Base-by-base conservation (phyloP, 1,140 invertebrate genomes). In the Euura lappo region DNA sequence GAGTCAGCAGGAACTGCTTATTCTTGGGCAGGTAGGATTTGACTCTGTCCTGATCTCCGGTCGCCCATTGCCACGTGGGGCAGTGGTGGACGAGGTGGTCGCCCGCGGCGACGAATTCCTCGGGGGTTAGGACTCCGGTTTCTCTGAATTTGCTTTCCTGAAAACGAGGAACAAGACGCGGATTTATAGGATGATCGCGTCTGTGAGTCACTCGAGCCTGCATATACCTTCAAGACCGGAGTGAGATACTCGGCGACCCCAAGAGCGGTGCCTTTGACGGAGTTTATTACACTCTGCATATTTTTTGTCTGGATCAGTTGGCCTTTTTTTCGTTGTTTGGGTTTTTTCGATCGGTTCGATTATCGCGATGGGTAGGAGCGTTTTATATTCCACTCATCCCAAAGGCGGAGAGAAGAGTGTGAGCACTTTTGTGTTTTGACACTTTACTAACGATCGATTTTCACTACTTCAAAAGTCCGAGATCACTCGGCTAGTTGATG, bases 81-180 rank as follows among this genome's bases (percentile, higher is more conserved):
- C 98, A 99, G 86, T 99, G 98, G 88, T 99, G 98, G 0, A 99
- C 98, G 42, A 99, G 87, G 86, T 99, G 98, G 87, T 99, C 99
- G 4, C 99, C 99, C 71, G 98, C 98, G 68, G 94, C 96, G 2
- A 99, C 93, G 92, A 99, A 99, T 88, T 99, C 94, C 82, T 96
- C 94, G 1, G 95, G 95, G n/a, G 98, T 99, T 7, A 99, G 86
- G 0, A 99, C 97, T 64, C 98, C 98, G 68, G 98, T 99, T 88
- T 99, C 98, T 78, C 95, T 93, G 87, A 99, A 99, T 87, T 99
- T 99, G 6, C 98, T 99, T 89, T 99, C 97, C 96, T 98, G 69
- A 71, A 28, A 28, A 28, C 28, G 77, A 76, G 71, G 6, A 67
- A 44, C 44, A 70, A 70, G 67, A 60, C 28, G 11, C 7, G 28